These are phyloP conservation scores for Pteronotus mesoamericanus DNA, from an alignment of 2,797 vertebrate species.

Conservation along the genomic window DNA sequence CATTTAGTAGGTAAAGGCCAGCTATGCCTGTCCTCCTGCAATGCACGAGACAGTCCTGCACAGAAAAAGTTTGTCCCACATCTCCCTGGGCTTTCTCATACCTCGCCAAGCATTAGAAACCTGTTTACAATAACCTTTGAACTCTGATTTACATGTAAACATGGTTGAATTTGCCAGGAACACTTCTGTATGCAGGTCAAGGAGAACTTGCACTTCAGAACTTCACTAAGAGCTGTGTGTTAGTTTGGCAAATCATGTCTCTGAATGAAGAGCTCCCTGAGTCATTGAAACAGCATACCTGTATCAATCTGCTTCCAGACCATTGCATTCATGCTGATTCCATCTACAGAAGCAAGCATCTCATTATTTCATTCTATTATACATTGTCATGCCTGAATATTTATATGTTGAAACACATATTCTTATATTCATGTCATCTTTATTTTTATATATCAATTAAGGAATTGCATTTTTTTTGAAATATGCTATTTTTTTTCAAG, in stretches of 20 bases:
- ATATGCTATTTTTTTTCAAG: neutral
- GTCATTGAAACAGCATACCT: neutral
- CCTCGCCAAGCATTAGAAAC: neutral
- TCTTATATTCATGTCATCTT: neutral
- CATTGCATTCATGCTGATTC: neutral
- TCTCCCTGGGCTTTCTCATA: neutral
- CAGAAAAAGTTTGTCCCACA: neutral
- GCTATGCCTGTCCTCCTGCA: neutral
- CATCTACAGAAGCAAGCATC: neutral
- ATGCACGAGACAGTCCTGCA: neutral
- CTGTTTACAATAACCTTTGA: neutral
- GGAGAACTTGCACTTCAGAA: neutral
- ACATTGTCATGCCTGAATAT: neutral
- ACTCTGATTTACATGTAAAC: neutral
- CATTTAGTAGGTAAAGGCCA: neutral
- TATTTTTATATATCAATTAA: neutral
- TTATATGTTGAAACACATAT: neutral
- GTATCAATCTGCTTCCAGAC: neutral
- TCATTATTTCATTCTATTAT: neutral
- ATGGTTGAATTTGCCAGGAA: neutral
- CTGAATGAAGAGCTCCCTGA: neutral
- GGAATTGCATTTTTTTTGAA: neutral
- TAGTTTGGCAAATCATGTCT: neutral
- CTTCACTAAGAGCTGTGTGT: neutral
- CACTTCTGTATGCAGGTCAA: neutral